phyloP scores from a whole-genome alignment of 2,113 vertebrate genomes.

The Nothobranchius kuhntae region DNA sequence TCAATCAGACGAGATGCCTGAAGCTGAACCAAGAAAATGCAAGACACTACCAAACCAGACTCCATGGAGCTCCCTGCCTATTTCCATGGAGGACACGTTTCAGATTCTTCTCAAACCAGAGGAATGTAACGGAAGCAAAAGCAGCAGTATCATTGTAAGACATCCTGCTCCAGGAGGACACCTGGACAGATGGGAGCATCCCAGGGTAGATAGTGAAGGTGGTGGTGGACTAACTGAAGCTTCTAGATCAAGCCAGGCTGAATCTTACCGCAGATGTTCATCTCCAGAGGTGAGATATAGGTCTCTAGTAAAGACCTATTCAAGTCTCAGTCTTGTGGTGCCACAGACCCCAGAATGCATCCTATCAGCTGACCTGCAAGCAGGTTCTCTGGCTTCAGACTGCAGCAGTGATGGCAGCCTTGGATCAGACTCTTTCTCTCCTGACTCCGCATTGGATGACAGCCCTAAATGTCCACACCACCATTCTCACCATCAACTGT shows the following conservation, averaged over 20 bases:
- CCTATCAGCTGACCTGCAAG: constrained; percentile 83
- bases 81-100: constrained; percentile 87
- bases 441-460: constrained; percentile 86
- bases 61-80: constrained; percentile 80
- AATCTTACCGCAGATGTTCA: constrained; percentile 87
- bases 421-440: constrained; percentile 89
- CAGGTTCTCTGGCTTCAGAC: constrained; percentile 86
- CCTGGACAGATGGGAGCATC: constrained; percentile 80
- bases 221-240: constrained; percentile 65
- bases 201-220: constrained; percentile 17
- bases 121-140: constrained; percentile 67
- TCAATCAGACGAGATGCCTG: constrained; percentile 48
- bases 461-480: constrained; percentile 85
- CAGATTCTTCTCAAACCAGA: constrained; percentile 87
- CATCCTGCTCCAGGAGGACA: constrained; percentile 74
- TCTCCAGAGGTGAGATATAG: constrained; percentile 89
- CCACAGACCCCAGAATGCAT: constrained; percentile 85
- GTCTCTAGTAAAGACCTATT: constrained; percentile 86
- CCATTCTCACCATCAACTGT: constrained; percentile 82
- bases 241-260: constrained; percentile 78
- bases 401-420: constrained; percentile 91
- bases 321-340: constrained; percentile 83
- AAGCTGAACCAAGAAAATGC: constrained; percentile 76
- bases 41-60: constrained; percentile 86
- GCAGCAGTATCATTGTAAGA: constrained; percentile 78